Base-by-base conservation (phyloP, 2,888 invertebrate genomes). In the Polyommatus iphigenia region DNA sequence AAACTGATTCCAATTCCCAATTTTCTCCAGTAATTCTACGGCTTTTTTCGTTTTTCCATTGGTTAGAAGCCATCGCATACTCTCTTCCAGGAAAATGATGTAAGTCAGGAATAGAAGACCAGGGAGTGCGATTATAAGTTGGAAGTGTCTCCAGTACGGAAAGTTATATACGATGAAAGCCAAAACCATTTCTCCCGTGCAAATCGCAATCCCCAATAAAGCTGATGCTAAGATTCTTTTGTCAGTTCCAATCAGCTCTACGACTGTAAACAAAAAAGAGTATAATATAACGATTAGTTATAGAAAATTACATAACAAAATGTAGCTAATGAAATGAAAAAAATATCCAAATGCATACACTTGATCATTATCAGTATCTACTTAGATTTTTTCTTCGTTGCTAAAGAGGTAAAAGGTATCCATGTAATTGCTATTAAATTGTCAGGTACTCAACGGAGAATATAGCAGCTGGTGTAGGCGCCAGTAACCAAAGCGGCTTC, bases 121-220 rank as follows among this genome's bases (percentile, higher is more conserved):
- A 0, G 97, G 97, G 0, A 94, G 89, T 85, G 96, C 96, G 75
- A 97, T 94, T 59, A 96, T 95, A 46, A 96, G 89, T 83, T 97
- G 94, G 81, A 96, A 89, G 81, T 94, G 88, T 81, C 96, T 94
- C 97, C 98, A 98, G 85, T 97, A 95, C 57, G 95, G 95, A 3
- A 95, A 91, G 85, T 94, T 93, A 95, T 96, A 97, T 1, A 97
- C 97, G 7, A 96, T 92, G 67, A 96, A 88, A 2, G 97, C 97
- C 79, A 97, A 93, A 62, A 95, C 87, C 0, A 96, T 95, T 86
- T 96, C 96, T 0, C 97, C 97, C 13, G 96, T 83, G n/a, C 85
- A 89, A 0, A 89, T 78, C 46, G 93, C 82, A 41, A 91, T 89
- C 79, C 93, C 94, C 24, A 75, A 13, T 3, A 0, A 89, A 85